These are phyloP conservation scores for Phalacrocorax pelagicus DNA, from an alignment of 2,113 vertebrate genomes.

Conservation along the genomic window DNA sequence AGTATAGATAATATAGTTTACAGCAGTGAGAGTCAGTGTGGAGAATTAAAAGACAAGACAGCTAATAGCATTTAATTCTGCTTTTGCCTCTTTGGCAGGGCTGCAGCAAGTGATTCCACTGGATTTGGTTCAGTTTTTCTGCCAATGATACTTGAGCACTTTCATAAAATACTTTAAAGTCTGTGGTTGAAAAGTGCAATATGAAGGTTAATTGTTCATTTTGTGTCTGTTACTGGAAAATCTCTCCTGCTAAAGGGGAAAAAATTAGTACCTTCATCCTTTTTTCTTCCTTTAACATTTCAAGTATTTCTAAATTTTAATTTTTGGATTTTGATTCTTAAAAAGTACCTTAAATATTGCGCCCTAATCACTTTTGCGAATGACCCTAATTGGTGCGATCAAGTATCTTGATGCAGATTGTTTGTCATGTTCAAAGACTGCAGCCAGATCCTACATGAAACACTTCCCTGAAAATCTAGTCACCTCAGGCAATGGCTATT, in stretches of 20 bases:
- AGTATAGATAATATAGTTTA: not conserved
- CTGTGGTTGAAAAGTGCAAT: not conserved
- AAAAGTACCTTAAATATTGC: not conserved
- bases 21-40: not conserved
- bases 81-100: not conserved
- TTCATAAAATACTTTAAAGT: not conserved
- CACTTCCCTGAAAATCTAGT: not conserved
- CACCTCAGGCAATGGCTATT: not conserved
- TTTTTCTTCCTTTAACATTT: not conserved
- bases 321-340: not conserved
- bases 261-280: not conserved
- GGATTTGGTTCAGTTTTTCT: not conserved
- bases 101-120: not conserved
- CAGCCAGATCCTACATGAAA: not conserved
- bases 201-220: not conserved
- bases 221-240: not conserved
- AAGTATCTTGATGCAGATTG: not conserved
- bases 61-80: not conserved
- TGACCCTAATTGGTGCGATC: rapidly evolving
- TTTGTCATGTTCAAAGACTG: not conserved
- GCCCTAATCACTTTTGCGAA: not conserved
- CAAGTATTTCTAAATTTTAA: not conserved
- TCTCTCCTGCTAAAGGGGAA: not conserved
- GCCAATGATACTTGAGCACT: not conserved
- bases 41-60: not conserved